phyloP scores from a whole-genome alignment of 2,888 invertebrate species.

The Petrophora chlorosata region DNA sequence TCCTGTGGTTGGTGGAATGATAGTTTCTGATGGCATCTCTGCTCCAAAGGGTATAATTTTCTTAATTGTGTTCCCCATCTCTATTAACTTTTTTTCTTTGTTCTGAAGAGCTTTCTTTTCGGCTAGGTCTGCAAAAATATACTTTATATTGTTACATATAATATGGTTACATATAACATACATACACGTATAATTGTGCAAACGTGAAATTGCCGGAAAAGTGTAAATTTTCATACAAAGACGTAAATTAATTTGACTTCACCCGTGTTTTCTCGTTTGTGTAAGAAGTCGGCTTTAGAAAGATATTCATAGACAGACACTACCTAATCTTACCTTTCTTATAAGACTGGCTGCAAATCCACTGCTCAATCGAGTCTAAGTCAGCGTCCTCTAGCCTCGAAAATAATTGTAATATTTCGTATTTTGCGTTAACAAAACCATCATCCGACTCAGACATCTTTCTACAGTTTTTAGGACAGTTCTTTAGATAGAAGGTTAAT shows the following conservation, averaged over 20 bases:
- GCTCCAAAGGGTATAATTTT: conserved; percentile 67
- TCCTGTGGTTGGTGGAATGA: conserved; percentile 67
- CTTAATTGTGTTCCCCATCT: conserved; percentile 65
- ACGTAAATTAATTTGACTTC: no score
- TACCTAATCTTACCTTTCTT: conserved; percentile 68
- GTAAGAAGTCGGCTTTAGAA: no score
- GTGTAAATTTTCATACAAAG: no score
- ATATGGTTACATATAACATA: no score
- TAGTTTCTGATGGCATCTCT: conserved; percentile 68
- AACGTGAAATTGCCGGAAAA: no score
- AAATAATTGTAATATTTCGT: conserved; percentile 60
- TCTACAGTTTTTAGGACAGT: background rate
- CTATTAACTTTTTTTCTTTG: conserved; percentile 55
- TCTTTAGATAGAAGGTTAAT: no score
- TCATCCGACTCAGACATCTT: conserved; percentile 52
- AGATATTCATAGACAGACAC: no score
- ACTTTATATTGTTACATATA: background rate
- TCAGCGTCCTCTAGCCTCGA: conserved; percentile 57
- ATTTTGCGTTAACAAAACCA: conserved; percentile 50
- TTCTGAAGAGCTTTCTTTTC: conserved; percentile 50
- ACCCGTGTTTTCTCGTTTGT: no score
- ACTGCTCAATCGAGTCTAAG: conserved; percentile 61
- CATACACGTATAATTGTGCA: no score
- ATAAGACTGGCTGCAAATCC: conserved; percentile 66
- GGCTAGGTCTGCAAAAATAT: conserved; percentile 57